These are phyloP conservation scores for Peromyscus melanophrys DNA, from an alignment of 2,797 vertebrate genomes.

Conservation along the genomic window DNA sequence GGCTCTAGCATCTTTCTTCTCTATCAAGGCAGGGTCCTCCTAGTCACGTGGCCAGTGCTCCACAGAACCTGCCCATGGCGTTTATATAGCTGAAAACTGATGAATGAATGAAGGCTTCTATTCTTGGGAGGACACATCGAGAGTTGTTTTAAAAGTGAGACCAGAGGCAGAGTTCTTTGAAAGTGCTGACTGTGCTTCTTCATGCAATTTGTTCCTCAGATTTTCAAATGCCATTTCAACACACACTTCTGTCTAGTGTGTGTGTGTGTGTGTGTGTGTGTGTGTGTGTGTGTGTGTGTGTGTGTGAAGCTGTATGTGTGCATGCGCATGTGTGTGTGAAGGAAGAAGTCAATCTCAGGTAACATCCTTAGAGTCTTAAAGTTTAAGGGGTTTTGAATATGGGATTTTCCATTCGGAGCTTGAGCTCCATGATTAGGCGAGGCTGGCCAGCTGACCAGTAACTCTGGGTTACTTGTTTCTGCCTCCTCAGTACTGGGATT, in stretches of 20 bases:
- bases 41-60: not conserved
- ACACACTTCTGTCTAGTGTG: not conserved
- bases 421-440: not conserved
- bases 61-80: not conserved
- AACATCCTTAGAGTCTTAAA: not conserved
- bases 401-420: not conserved
- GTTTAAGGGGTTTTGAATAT: not conserved
- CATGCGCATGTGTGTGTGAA: not conserved
- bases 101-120: not conserved
- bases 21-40: not conserved
- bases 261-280: no score
- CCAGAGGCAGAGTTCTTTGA: not conserved
- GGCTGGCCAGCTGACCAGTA: not conserved
- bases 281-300: not conserved
- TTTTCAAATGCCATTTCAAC: constrained; percentile 16
- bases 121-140: not conserved
- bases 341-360: not conserved
- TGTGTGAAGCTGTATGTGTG: not conserved
- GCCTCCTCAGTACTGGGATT: not conserved
- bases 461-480: not conserved
- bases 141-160: constrained; percentile 43
- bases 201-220: not conserved
- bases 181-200: not conserved
- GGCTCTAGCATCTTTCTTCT: not conserved
- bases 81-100: not conserved